phyloP scores from a whole-genome alignment of 2,888 invertebrate genomes.

The Harpalus rufipes region DNA sequence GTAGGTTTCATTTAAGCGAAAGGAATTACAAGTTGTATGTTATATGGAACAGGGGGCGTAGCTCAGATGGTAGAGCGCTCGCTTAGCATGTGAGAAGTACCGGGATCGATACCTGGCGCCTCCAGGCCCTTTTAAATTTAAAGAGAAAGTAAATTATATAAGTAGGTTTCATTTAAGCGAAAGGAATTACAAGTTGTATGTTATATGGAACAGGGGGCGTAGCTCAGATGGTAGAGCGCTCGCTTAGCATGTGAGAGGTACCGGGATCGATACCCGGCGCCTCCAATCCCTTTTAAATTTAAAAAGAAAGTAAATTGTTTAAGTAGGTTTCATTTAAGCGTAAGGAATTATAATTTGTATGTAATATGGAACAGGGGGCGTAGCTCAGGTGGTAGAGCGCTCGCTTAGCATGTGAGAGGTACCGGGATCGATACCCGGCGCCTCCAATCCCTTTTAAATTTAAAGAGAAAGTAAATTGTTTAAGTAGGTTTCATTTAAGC shows the following conservation, averaged over 20 bases:
- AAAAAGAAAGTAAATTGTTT: not conserved
- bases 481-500: not conserved
- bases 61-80: too few relatives aligned
- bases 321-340: not conserved
- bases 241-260: constrained; percentile 81
- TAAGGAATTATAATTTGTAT: not conserved
- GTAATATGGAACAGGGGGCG: constrained; percentile 71
- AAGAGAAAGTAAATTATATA: not conserved
- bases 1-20: too few relatives aligned
- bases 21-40: too few relatives aligned
- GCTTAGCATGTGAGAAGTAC: too few relatives aligned
- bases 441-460: constrained; percentile 72
- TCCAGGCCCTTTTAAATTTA: not conserved
- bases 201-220: constrained; percentile 72
- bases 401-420: constrained; percentile 81
- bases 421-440: constrained; percentile 80
- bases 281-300: constrained; percentile 71
- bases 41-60: too few relatives aligned
- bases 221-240: constrained; percentile 81
- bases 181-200: not conserved
- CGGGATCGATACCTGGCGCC: too few relatives aligned
- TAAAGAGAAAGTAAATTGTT: not conserved
- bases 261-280: constrained; percentile 79
- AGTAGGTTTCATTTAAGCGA: not conserved
- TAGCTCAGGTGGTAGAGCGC: constrained; percentile 81